Base-by-base conservation (phyloP, 2,888 invertebrate genomes). In the Spodoptera littoralis region DNA sequence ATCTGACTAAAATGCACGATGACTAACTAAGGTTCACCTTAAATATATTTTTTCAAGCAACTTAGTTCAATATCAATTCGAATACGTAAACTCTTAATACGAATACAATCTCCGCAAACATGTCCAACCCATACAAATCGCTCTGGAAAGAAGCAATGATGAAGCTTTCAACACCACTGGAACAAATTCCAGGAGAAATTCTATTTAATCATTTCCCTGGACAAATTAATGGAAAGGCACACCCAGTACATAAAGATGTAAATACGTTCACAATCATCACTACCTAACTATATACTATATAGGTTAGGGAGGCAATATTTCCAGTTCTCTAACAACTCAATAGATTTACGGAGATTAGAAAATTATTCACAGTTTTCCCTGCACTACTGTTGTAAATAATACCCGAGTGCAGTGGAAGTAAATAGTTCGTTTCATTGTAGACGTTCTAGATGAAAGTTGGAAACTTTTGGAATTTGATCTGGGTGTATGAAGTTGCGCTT, bases 221-320 rank as follows among this genome's bases (percentile, higher is more conserved):
- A 57, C 61, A 68, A 68, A 71, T 74, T 74, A 71, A 68, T 62
- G 44, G 60, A 65, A 51, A 68, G 63, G 63, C 76, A 59, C 67
- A 46, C 42, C 47, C 55, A 69, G 57, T 63, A 55, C 68, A 73
- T 79, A 76, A 73, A 74, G 56, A 82, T 84, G 82, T 77, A 82
- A 84, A 81, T 84, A 80, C 73, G 76, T 76, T 75, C 73, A 70
- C 70, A 77, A 77, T 82, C 75, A 79, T 74, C 73, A 74, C 57
- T 49, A 73, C 18, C 18, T 18, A 18, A 18, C 18, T 18, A 18
- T 18, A 18, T 18, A 18, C 18, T 68, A 73, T 68, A 76, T 79
- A 65, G 80, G 73, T 70, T 74, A 77, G 53, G 66, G 65, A 80
- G 68, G 43, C 63, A 60, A 46, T 55, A 64, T 63, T 60, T 48